These are phyloP conservation scores for Acholoe squamosa DNA, from an alignment of 2,888 invertebrate genomes.

Conservation along the genomic window DNA sequence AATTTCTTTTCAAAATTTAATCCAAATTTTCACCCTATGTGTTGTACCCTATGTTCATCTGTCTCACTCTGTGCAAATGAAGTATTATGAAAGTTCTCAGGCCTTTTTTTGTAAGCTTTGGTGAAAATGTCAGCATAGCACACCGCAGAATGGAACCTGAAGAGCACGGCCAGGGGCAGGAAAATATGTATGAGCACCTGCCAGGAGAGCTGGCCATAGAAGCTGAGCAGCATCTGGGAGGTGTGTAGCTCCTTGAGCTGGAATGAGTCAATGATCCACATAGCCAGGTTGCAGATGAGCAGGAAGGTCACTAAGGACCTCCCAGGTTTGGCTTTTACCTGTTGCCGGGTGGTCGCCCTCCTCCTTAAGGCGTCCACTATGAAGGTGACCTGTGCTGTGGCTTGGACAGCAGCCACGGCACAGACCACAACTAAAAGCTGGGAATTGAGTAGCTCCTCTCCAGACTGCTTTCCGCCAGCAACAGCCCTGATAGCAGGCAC, in stretches of 20 bases:
- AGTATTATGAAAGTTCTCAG: background rate
- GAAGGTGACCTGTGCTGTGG: slow-evolving; percentile 48
- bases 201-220: slow-evolving; percentile 49
- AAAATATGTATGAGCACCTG: slow-evolving; percentile 52
- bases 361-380: slow-evolving; percentile 40
- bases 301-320: slow-evolving; percentile 60
- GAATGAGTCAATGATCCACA: slow-evolving; percentile 56
- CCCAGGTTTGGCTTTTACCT: slow-evolving; percentile 42
- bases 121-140: slow-evolving; percentile 48
- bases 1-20: too few species aligned
- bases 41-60: background rate
- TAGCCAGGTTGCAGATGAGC: slow-evolving; percentile 51
- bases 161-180: slow-evolving; percentile 54
- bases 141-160: slow-evolving; percentile 62
- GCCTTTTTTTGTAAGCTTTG: slow-evolving; percentile 55
- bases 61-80: background rate
- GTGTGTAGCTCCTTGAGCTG: slow-evolving; percentile 51
- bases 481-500: background rate
- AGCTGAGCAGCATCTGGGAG: background rate
- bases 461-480: background rate
- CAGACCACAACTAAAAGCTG: slow-evolving; percentile 26
- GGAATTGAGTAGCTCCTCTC: background rate
- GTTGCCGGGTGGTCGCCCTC: slow-evolving; percentile 24
- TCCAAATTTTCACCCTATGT: background rate
- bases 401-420: slow-evolving; percentile 12